Conservation (phyloP, 1,140 invertebrate genomes). For the Formica selysi region DNA sequence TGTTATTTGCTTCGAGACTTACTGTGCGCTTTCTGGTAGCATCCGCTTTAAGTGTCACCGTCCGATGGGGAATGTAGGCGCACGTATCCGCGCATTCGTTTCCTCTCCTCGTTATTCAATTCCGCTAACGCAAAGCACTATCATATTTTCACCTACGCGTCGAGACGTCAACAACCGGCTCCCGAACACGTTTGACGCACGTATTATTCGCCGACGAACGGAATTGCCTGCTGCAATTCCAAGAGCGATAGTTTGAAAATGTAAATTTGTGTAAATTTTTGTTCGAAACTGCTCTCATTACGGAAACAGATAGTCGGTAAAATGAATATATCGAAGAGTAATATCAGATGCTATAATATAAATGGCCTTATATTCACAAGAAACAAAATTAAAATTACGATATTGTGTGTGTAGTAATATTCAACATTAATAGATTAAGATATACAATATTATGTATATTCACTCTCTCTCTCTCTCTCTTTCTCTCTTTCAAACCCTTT, state of each 20-base stretch:
- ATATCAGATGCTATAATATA: background rate
- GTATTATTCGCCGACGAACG: slow-evolving; percentile 16
- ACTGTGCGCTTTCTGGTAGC: background rate
- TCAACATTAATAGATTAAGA: background rate
- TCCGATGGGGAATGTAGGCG: slow-evolving; percentile 10
- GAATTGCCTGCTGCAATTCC: background rate
- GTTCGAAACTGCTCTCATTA: background rate
- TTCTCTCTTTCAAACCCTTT: background rate
- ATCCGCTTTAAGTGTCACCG: slow-evolving; percentile 31
- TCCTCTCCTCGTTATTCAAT: slow-evolving; percentile 18
- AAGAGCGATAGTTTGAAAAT: slow-evolving; percentile 30
- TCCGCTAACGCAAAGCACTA: background rate
- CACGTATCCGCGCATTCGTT: background rate
- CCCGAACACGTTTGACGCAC: slow-evolving; percentile 15
- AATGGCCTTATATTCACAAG: background rate
- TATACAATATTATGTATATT: background rate
- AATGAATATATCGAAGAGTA: background rate
- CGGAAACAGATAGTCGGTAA: background rate
- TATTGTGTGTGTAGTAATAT: background rate
- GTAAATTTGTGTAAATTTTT: background rate
- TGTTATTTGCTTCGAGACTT: slow-evolving; percentile 30
- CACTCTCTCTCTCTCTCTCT: too few relatives aligned
- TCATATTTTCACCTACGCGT: slow-evolving; percentile 26
- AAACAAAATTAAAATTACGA: background rate
- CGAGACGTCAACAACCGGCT: background rate